A percentile compares a stretch with the other conserved stretches of the same genome.
Evolutionary conservation across 1,140 invertebrate genomes (phyloP).

Genomic region (Cydia fagiglandana): DNA sequence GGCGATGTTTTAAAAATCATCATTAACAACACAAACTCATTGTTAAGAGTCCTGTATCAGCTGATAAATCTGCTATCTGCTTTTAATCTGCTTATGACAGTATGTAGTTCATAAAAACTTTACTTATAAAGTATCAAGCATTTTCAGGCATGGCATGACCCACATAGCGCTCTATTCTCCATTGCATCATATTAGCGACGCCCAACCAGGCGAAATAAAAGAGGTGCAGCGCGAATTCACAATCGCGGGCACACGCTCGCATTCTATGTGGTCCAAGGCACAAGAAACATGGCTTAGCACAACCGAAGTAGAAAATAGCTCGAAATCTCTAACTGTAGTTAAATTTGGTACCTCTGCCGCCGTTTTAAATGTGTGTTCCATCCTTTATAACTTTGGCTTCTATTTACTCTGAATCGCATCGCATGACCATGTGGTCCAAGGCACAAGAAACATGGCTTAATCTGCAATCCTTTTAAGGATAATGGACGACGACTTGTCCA

Average conservation of each 20-base stretch:
- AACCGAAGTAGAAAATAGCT: too few relatives aligned
- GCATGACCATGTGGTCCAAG: background rate
- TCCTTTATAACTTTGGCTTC: background rate
- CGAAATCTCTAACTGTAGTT: too few relatives aligned
- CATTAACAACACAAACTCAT: too few relatives aligned
- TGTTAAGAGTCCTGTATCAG: too few relatives aligned
- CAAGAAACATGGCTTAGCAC: background rate
- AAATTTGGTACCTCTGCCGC: too few relatives aligned
- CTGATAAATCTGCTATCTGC: too few relatives aligned
- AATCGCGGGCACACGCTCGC: background rate
- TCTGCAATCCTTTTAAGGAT: too few relatives aligned
- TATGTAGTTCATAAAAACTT: too few relatives aligned
- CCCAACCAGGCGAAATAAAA: slow-evolving; percentile 3
- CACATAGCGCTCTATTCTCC: background rate
- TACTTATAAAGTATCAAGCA: background rate
- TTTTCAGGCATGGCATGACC: background rate
- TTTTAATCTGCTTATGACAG: too few relatives aligned
- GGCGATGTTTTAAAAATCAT: too few relatives aligned
- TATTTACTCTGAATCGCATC: background rate
- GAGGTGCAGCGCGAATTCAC: background rate
- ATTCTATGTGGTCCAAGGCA: background rate
- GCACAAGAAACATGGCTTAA: background rate
- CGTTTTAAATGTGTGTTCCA: too few relatives aligned
- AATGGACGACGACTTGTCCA: too few relatives aligned
- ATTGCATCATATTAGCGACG: slow-evolving; percentile 8